Evolutionary conservation across 2,888 invertebrate species (phyloP).

Genomic region (Polyommatus icarus): DNA sequence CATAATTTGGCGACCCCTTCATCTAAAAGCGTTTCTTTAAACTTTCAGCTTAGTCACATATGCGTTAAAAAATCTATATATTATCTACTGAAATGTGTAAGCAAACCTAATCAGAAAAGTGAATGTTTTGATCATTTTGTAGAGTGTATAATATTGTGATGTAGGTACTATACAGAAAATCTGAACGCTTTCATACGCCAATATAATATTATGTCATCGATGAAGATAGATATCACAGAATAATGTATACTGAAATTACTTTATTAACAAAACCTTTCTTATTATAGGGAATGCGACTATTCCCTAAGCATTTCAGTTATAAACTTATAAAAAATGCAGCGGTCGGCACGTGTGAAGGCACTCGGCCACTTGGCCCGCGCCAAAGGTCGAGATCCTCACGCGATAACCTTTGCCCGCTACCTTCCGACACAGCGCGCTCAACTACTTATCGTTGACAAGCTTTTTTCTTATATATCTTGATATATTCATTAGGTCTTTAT

Average conservation of each 20-base stretch:
- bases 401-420: slow-evolving; percentile 6
- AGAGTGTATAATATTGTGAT: not conserved
- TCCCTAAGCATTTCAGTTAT: not conserved
- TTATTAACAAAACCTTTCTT: not conserved
- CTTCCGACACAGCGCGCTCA: not conserved
- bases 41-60: not conserved
- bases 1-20: not conserved
- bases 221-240: not conserved
- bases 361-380: slow-evolving; percentile 17
- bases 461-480: not conserved
- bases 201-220: not conserved
- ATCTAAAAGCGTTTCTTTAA: slow-evolving; percentile 10
- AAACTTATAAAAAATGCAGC: slow-evolving; percentile 9
- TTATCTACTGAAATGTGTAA: not conserved
- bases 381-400: slow-evolving; percentile 12
- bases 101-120: slow-evolving; percentile 17
- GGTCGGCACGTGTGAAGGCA: slow-evolving; percentile 1
- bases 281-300: not conserved
- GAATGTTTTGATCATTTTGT: slow-evolving; percentile 1
- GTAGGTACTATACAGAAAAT: not conserved
- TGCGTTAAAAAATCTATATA: not conserved
- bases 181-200: not conserved
- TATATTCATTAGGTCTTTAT: not conserved
- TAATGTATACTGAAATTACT: not conserved
- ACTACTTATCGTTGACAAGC: not conserved